Evolutionary conservation across 2,113 vertebrate genomes (phyloP).

Genomic region (Phrynocephalus versicolor): DNA sequence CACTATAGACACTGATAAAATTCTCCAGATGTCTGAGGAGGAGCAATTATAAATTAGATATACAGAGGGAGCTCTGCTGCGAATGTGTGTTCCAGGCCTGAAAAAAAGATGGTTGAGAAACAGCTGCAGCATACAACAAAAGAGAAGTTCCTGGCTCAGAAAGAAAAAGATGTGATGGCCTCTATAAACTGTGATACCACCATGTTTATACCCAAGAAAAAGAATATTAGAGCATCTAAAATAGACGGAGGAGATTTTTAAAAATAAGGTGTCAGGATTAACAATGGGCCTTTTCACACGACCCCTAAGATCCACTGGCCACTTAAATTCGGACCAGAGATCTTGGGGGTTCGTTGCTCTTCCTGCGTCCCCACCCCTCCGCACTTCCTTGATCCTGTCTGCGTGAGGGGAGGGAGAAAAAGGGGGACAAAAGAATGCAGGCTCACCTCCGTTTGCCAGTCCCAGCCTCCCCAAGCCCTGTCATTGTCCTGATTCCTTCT

Average conservation of each 20-base stretch:
- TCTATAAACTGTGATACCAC: neutral
- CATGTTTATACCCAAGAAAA: neutral
- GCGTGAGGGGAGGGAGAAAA: too few relatives aligned
- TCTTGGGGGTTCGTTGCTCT: too few relatives aligned
- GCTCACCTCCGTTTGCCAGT: too few relatives aligned
- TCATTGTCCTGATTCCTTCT: too few relatives aligned
- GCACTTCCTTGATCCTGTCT: too few relatives aligned
- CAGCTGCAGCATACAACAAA: neutral
- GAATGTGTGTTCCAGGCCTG: neutral
- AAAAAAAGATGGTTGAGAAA: neutral
- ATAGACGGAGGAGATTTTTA: neutral
- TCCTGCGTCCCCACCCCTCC: too few relatives aligned
- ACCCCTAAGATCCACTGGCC: too few relatives aligned
- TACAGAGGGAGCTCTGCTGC: neutral
- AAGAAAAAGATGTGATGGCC: neutral
- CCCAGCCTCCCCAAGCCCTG: too few relatives aligned
- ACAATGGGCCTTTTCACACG: too few relatives aligned
- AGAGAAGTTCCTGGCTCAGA: neutral
- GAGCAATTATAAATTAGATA: conserved; percentile 31
- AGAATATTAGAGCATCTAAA: neutral
- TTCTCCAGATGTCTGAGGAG: conserved; percentile 19
- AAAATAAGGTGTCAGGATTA: neutral
- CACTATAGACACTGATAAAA: conserved; percentile 30
- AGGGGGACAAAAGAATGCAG: too few relatives aligned
- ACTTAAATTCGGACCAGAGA: too few relatives aligned